Conservation (phyloP, 2,888 invertebrate species). For the Ophonus ardosiacus region DNA sequence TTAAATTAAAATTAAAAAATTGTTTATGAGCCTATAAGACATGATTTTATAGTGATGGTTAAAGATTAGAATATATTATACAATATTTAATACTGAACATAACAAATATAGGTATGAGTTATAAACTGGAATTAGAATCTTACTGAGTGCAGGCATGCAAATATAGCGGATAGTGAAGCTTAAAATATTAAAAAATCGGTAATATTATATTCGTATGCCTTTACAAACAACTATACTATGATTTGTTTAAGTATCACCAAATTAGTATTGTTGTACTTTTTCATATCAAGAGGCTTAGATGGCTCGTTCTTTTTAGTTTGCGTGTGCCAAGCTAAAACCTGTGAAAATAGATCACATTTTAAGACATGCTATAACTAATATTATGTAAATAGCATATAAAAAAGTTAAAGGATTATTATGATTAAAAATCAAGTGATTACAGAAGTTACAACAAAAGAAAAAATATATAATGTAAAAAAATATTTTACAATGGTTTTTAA, state of each 20-base stretch:
- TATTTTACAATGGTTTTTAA: too few species aligned
- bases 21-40: not conserved
- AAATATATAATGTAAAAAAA: too few species aligned
- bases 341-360: constrained; percentile 64
- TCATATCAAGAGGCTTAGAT: constrained; percentile 78
- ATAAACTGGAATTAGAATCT: constrained; percentile 22
- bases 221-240: constrained; percentile 75
- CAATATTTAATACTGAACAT: constrained; percentile 44
- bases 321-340: constrained; percentile 87
- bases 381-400: not conserved
- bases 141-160: constrained; percentile 60
- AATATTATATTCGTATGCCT: constrained; percentile 43
- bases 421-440: not conserved
- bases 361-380: not conserved
- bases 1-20: too few species aligned
- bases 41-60: constrained; percentile 33
- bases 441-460: not conserved
- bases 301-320: constrained; percentile 84
- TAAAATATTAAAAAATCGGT: constrained; percentile 51
- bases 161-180: constrained; percentile 59
- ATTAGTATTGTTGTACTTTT: constrained; percentile 81
- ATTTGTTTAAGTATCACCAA: constrained; percentile 79
- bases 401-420: not conserved
- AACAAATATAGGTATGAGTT: constrained; percentile 20
- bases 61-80: constrained; percentile 51